Evolutionary conservation across 2,797 vertebrate genomes (phyloP).

Genomic region (Characodon lateralis): DNA sequence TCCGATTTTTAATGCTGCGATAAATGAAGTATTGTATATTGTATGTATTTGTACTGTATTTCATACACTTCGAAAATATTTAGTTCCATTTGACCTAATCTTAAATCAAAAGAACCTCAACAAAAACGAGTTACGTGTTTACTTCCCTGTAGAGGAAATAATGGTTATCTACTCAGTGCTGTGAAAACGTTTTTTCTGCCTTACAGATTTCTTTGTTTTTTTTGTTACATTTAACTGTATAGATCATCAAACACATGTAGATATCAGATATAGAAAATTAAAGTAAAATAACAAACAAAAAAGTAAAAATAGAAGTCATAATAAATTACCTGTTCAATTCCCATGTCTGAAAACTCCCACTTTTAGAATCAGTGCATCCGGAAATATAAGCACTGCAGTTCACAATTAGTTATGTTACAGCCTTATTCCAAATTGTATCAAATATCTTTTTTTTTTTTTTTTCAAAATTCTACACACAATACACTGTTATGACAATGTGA

Average conservation of each 20-base stretch:
- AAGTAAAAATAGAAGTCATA: not conserved
- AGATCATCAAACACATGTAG: not conserved
- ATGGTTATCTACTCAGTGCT: not conserved
- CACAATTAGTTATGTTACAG: no score
- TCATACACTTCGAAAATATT: not conserved
- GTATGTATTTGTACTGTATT: not conserved
- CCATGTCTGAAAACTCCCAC: not conserved
- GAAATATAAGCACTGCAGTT: no score
- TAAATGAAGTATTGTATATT: not conserved
- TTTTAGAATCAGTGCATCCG: no score
- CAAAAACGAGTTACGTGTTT: not conserved
- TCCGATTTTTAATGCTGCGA: not conserved
- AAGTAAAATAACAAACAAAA: no score
- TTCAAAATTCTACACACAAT: no score
- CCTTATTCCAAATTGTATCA: no score
- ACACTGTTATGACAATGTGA: no score
- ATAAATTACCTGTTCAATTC: not conserved
- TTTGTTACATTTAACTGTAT: not conserved
- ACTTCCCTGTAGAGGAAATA: not conserved
- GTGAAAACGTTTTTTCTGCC: not conserved
- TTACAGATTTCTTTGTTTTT: not conserved
- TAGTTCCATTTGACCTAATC: not conserved
- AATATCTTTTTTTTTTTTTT: no score
- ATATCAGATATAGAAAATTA: not conserved
- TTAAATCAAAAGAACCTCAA: not conserved